Evolutionary conservation across 2,888 invertebrate genomes (phyloP), one percentile per base, ranked within the genome.

Genomic region (Apodemia mormo): DNA sequence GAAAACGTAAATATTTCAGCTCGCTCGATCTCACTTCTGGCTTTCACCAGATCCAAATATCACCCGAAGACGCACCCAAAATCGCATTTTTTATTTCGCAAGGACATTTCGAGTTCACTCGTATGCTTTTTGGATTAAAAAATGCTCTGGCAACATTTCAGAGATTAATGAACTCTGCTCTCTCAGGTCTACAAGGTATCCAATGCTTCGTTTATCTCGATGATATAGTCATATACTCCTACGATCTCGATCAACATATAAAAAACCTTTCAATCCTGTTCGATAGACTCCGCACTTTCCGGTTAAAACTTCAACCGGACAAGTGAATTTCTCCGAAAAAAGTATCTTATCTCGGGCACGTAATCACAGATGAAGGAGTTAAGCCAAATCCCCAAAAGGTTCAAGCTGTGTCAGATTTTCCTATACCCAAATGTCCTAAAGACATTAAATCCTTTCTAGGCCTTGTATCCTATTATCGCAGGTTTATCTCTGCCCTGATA

Each of bases 71-170:
- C 1, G 33, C 33, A 4, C 33, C 33, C 2, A 33, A 33, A 33
- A 33, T 4, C 33, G 33, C 33, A 33, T 33, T 33, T 33, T 33
- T 4, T 33, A 4, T 33, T 4, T 4, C 33, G 33, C 33, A 22
- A 22, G 64, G 64, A 33, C 64, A 64, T 64, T 66, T 29, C 4
- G 22, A 67, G 4, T 37, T 54, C n/a, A 29, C 22, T 43, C 22
- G 66, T 14, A 66, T 66, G 66, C 66, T 49, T 22, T 66, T 66
- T 29, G 49, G 66, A 43, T 29, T 66, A 9, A 33, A 54, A 12
- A 67, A 67, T 2, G 54, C 67, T 12, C 54, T 45, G 14, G 30
- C 67, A 8, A 67, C 67, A 6, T 54, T 54, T 37, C 67, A 52
- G 9, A 14, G 54, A 10, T 37, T 54, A 12, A 67, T 67, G 30